Evolutionary conservation across 2,888 invertebrate species (phyloP).

Genomic region (Willowsia nigromaculata): DNA sequence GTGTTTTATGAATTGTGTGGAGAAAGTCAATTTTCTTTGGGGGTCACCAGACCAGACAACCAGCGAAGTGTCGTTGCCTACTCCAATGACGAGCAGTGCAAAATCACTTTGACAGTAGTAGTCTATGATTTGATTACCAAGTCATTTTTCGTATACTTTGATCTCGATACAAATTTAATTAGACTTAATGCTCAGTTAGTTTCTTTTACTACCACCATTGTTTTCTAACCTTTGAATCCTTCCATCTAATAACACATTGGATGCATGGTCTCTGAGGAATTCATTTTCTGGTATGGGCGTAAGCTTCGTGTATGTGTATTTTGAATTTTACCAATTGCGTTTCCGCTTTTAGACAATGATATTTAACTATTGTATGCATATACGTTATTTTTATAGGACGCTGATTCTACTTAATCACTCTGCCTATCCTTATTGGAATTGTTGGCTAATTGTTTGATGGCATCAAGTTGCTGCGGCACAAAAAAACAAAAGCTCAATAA

Average conservation of each 20-base stretch:
- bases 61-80: background rate
- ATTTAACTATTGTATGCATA: no score
- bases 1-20: background rate
- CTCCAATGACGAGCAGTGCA: conserved; percentile 32
- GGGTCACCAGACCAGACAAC: conserved; percentile 71
- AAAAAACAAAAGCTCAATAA: conserved; percentile 95
- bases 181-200: conserved; percentile 19
- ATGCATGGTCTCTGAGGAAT: background rate
- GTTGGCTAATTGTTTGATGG: conserved; percentile 55
- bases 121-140: background rate
- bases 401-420: background rate
- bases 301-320: background rate
- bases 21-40: conserved; percentile 49
- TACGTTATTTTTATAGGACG: background rate
- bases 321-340: no score
- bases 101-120: conserved; percentile 17
- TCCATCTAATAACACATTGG: background rate
- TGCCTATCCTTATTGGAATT: background rate
- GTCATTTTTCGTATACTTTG: conserved; percentile 30
- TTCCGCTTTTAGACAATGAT: no score
- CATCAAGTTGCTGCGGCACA: conserved; percentile 89
- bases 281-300: background rate
- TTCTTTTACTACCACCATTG: background rate
- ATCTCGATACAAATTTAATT: conserved; percentile 37
- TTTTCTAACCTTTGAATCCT: conserved; percentile 6